Conservation (phyloP, 2,888 invertebrate species). For the Cryptophagus acutangulus region DNA sequence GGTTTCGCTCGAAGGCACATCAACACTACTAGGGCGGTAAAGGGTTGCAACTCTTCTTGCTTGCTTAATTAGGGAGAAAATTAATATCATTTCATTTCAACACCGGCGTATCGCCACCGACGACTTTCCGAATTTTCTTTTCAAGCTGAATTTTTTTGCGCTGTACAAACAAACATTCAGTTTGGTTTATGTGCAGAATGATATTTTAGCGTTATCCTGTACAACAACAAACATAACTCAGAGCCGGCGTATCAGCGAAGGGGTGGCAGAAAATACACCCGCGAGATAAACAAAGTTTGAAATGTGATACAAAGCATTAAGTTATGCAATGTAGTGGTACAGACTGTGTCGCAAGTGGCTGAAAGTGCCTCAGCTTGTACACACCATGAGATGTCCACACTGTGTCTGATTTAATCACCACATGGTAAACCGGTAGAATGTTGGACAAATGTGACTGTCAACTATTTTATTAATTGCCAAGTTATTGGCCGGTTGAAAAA, state of each 20-base stretch:
- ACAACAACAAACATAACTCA: conserved; percentile 5
- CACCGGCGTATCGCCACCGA: too few species aligned
- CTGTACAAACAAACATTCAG: too few species aligned
- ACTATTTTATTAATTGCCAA: conserved; percentile 21
- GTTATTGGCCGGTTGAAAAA: conserved; percentile 12
- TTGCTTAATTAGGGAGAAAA: too few species aligned
- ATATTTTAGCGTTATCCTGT: conserved; percentile 8
- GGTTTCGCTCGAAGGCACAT: too few species aligned
- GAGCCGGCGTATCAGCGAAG: not conserved
- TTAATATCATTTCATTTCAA: too few species aligned
- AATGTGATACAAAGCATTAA: conserved; percentile 11
- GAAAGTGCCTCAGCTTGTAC: not conserved
- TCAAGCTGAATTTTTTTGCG: too few species aligned
- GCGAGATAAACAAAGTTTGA: conserved; percentile 14
- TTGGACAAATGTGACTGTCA: conserved; percentile 21
- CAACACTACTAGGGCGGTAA: too few species aligned
- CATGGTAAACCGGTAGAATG: conserved; percentile 21
- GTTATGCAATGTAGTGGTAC: conserved; percentile 13
- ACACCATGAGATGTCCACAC: conserved; percentile 8
- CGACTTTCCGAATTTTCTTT: too few species aligned
- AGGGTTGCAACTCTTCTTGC: too few species aligned
- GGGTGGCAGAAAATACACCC: conserved; percentile 12
- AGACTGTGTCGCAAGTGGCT: conserved; percentile 12
- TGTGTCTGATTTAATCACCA: conserved; percentile 20
- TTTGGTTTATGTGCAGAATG: too few species aligned